Base-by-base conservation (phyloP, 2,888 invertebrate species). In the Frankliniella fusca region DNA sequence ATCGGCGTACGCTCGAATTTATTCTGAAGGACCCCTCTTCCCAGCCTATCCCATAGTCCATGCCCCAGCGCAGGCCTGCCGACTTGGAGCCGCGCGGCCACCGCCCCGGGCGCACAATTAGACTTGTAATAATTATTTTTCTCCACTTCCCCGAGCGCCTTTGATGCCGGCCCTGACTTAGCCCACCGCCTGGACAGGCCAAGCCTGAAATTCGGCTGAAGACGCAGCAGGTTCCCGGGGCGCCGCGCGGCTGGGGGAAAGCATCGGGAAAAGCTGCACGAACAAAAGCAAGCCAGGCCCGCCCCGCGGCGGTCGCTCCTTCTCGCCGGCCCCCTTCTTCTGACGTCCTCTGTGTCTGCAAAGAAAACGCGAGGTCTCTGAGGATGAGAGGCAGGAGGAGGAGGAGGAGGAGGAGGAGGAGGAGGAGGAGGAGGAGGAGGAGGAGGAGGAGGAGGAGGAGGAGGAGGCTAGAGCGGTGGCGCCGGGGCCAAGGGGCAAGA, bases 101-200 rank as follows among this genome's bases (percentile, higher is more conserved):
- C 61, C 18, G 61, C 61, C 61, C 18, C 61, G n/a, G 61, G 61
- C 61, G 18, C 18, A 61, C 61, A 70, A 70, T 76, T 76, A 76
- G 23, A 76, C 70, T 76, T 76, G 70, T 76, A 76, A 27, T 76
- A 76, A 76, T 76, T 76, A 27, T 76, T 76, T 76, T 76, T 76
- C 38, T 76, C 70, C 70, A 76, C 70, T 76, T 27, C 3, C 38
- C 38, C 38, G 38, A 27, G 27, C 27, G 70, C 27, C 70, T 76
- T 76, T 76, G 70, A 76, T 76, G 70, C 70, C 70, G 27, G 23
- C 11, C 23, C 11, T 9, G 23, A 0, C 23, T n/a, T n/a, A n/a
- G n/a, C n/a, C n/a, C n/a, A n/a, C n/a, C n/a, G n/a, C n/a, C 38
- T 3, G 38, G 38, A 2, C 38, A 38, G 38, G 38, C 38, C 38